These are phyloP conservation scores for Argyrosomus japonicus DNA, from an alignment of 2,113 vertebrate species.

Conservation along the genomic window DNA sequence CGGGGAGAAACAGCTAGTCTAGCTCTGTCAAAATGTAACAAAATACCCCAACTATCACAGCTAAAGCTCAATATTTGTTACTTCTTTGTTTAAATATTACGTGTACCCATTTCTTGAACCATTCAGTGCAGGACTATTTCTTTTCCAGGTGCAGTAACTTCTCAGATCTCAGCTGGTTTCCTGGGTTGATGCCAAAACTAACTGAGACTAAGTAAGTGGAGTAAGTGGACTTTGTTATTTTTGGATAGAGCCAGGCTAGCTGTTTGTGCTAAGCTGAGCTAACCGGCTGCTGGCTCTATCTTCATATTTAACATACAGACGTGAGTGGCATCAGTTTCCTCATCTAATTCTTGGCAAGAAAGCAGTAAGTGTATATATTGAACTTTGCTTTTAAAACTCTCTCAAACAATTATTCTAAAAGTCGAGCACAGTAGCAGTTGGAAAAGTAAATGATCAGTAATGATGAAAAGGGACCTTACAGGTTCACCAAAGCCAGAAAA, in stretches of 20 bases:
- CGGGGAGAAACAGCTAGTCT: neutral
- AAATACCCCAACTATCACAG: too few species aligned
- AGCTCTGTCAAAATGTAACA: too few species aligned
- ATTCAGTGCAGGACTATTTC: neutral
- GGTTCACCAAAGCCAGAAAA: conserved; percentile 1
- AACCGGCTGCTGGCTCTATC: neutral
- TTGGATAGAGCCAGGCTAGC: neutral
- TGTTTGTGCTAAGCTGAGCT: neutral
- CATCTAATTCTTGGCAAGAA: neutral
- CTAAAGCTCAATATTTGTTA: neutral
- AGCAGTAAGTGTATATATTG: neutral
- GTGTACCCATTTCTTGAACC: too few species aligned
- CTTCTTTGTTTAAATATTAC: neutral
- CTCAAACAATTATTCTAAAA: neutral
- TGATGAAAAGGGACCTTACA: conserved; percentile 8
- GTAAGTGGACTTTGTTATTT: neutral
- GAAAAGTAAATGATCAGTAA: conserved; percentile 6
- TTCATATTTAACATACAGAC: neutral
- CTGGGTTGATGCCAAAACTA: neutral
- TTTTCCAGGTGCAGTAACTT: neutral
- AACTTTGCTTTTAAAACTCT: neutral
- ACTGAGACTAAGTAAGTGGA: neutral
- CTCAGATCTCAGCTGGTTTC: neutral
- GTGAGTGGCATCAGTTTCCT: neutral
- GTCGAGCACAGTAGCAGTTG: neutral